Base-by-base conservation (phyloP, 2,113 vertebrate species). In the Calcarius ornatus region DNA sequence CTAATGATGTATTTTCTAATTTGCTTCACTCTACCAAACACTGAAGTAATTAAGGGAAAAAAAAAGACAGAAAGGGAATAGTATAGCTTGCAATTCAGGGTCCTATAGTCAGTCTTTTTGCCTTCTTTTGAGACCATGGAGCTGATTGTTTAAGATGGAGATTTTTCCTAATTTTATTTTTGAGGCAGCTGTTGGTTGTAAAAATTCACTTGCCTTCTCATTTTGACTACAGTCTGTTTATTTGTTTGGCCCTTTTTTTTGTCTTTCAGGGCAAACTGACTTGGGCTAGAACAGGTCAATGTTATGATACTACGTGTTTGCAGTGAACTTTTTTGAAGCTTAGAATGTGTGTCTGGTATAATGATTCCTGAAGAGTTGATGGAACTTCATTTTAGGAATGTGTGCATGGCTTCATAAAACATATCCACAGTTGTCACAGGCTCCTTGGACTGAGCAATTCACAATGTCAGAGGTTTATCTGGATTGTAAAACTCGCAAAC, bases 291-390 rank as follows among this genome's bases (percentile, higher is more conserved):
- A 15, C 65, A 73, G n/a, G 53, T 48, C 31, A 28, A 2, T 35
- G 35, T 63, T 66, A 15, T 1, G 6, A 53, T 6, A 5, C 18
- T 68, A 12, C 0, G 0, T 64, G 35, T 77, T 81, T 79, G 61
- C 35, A 38, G 25, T 59, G 53, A 68, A 61, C 25, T 27, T 85
- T 78, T 85, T 42, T 66, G 61, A 63, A 76, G 66, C 23, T 88
- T 53, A 27, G 25, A 33, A 30, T 50, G 38, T 37, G 9, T 2
- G 1, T 59, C 37, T 90, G 43, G 25, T 70, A 20, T 42, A 72
- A 42, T 43, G 43, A 40, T 90, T 90, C 56, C 73, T 75, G 78
- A 92, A 51, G 19, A 24, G 30, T 17, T 76, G 43, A 51, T 93
- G 38, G 61, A 35, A 59, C 38, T 68, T 81, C 27, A 14, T 79